phyloP scores from a whole-genome alignment of 2,797 vertebrate species.

The Champsocephalus gunnari region DNA sequence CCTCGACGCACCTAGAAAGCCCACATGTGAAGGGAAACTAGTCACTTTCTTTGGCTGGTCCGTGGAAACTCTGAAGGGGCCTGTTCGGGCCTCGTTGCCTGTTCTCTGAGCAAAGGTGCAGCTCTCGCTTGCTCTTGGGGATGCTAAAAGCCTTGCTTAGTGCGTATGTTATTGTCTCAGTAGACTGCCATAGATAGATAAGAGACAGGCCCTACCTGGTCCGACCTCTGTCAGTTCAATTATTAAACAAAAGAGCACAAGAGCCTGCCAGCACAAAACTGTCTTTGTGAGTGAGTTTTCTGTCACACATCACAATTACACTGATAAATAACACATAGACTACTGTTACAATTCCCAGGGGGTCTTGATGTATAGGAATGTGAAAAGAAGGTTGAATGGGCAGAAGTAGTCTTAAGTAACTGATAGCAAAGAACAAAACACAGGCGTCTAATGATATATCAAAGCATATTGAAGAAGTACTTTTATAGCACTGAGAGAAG shows the following conservation, averaged over 20 bases:
- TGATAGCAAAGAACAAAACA: slow-evolving; percentile 18
- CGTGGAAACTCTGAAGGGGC: slow-evolving; percentile 29
- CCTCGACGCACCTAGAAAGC: slow-evolving; percentile 52
- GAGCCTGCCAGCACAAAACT: slow-evolving; percentile 8
- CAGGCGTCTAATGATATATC: slow-evolving; percentile 11
- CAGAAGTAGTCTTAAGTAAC: slow-evolving; percentile 8
- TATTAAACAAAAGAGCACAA: slow-evolving; percentile 65
- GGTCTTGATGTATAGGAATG: slow-evolving; percentile 8
- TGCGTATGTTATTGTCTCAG: slow-evolving; percentile 64
- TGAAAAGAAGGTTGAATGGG: slow-evolving; percentile 22
- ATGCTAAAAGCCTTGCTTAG: slow-evolving; percentile 75
- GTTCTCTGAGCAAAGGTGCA: slow-evolving; percentile 68
- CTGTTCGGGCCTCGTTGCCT: slow-evolving; percentile 42
- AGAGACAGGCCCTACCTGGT: slow-evolving; percentile 49
- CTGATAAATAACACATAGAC: slow-evolving; percentile 12
- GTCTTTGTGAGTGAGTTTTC: slow-evolving; percentile 32
- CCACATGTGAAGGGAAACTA: slow-evolving; percentile 58
- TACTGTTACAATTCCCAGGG: not conserved
- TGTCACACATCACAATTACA: not conserved
- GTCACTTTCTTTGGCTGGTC: slow-evolving; percentile 48
- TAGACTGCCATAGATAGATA: slow-evolving; percentile 49
- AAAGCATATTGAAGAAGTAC: slow-evolving; percentile 19
- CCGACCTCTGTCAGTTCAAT: slow-evolving; percentile 68
- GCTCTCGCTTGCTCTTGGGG: slow-evolving; percentile 36
- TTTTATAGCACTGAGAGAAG: not conserved